Evolutionary conservation across 2,113 vertebrate species (phyloP).

Genomic region (cattle (Bos taurus)): ARS-UCD2.0 NC_037342.1:55952501-55953000

Average conservation of each 20-base stretch:
- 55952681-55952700: not conserved
- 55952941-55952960: not conserved
- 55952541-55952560: not conserved
- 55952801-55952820: not conserved
- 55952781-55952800: not conserved
- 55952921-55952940: not conserved
- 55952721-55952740: not conserved
- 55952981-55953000: not conserved
- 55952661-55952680: not conserved
- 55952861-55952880: not conserved
- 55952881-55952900: not conserved
- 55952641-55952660: not conserved
- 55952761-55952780: not conserved
- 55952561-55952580: not conserved
- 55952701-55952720: not conserved
- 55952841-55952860: not conserved
- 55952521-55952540: not conserved
- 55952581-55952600: not conserved
- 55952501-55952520: not conserved
- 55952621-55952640: not conserved
- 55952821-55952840: not conserved
- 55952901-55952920: not conserved
- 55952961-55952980: not conserved
- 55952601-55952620: not conserved
- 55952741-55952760: not conserved